Evolutionary conservation across 2,797 vertebrate genomes (phyloP), one percentile per base, ranked within the genome.

Genomic region (Coccyzus lansbergi): DNA sequence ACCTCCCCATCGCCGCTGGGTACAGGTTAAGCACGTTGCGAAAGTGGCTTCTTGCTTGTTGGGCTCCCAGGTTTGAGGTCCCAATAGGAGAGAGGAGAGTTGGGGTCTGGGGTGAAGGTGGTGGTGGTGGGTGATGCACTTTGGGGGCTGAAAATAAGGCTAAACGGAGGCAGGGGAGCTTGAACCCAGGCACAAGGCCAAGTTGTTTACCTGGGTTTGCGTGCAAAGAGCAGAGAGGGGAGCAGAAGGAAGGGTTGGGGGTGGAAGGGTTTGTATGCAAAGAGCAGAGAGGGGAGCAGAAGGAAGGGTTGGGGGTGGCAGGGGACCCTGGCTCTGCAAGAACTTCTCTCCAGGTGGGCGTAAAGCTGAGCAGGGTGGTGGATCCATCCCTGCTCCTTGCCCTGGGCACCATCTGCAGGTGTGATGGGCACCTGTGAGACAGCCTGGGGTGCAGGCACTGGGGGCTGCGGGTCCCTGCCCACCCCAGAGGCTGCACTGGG

Each of bases 291-390:
- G 51, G 29, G 31, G 19, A 64, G 65, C 24, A 76, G 38, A 6
- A 10, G 67, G 72, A 51, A 38, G 34, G 38, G 18, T 38, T 1
- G 28, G n/a, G 5, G 40, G 22, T 6, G 52, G 21, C 0, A 16
- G 15, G 6, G 28, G 9, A 6, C 28, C 7, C 0, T 40, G 29
- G 1, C 29, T 48, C 79, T 1, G 0, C 9, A 0, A 36, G 40
- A 48, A 12, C 8, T 26, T 38, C 7, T 36, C 62, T 21, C 53
- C 1, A 3, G 42, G 40, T 1, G 4, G 18, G 10, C 24, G 12
- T 15, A 29, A 51, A 59, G 49, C 44, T 0, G 0, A 33, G 49
- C 14, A 15, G 42, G 26, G 10, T 12, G 34, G 53, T 46, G 52
- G 26, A n/a, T 26, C 36, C 20, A 5, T 18, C 49, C 1, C 28